A percentile compares a stretch with the other conserved stretches of the same genome.
Conservation (phyloP, 2,888 invertebrate species). For the Eilema sororculum region DNA sequence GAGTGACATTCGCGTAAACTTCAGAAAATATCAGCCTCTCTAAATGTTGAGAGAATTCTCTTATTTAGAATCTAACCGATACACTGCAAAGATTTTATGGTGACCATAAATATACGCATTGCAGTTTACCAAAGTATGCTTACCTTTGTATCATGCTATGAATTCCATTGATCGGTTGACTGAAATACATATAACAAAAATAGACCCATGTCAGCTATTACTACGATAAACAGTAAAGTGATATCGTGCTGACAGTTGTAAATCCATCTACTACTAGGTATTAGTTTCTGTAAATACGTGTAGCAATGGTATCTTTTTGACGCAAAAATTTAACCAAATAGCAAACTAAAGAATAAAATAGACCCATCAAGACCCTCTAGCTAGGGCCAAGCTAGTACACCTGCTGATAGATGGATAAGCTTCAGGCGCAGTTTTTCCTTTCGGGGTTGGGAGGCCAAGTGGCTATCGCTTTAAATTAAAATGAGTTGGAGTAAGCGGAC, state of each 20-base stretch:
- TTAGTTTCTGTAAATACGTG: no score
- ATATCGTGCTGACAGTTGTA: background rate
- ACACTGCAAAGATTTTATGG: background rate
- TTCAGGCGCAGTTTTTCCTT: background rate
- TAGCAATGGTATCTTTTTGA: background rate
- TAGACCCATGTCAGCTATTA: background rate
- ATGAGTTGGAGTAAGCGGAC: background rate
- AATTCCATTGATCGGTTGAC: background rate
- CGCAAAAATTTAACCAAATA: background rate
- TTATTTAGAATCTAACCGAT: no score
- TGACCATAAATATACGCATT: background rate
- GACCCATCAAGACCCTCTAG: background rate
- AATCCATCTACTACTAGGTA: background rate
- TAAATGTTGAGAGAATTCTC: no score
- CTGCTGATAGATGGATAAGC: background rate
- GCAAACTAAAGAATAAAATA: background rate
- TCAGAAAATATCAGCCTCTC: no score
- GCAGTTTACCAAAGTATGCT: background rate
- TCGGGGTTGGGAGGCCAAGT: background rate
- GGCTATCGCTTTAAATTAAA: background rate
- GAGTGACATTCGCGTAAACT: no score
- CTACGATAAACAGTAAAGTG: background rate
- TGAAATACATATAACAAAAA: background rate
- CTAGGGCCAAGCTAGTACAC: background rate
- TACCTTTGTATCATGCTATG: background rate